Evolutionary conservation across 1,140 invertebrate species (phyloP).

Genomic region (Drosophila punjabiensis): DNA sequence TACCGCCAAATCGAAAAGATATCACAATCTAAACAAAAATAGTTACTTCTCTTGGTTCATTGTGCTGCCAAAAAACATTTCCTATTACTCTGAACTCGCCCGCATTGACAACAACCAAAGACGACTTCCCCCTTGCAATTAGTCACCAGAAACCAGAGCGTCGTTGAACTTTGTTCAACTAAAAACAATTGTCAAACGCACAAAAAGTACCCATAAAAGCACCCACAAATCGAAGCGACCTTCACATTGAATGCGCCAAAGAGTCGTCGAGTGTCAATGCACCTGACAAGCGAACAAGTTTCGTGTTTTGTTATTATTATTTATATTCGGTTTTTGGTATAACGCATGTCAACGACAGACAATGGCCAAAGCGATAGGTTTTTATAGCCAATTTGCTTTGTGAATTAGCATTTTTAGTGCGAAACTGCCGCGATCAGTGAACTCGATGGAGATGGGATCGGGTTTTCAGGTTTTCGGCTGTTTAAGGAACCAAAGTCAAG

Average conservation of each 20-base stretch:
- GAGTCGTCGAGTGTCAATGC: conserved; percentile 63
- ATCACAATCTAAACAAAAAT: neutral
- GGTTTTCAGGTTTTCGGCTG: conserved; percentile 39
- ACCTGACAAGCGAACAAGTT: conserved; percentile 54
- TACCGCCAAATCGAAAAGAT: neutral
- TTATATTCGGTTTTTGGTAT: conserved; percentile 67
- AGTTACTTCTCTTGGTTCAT: conserved; percentile 24
- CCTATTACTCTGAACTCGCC: conserved; percentile 33
- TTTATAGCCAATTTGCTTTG: conserved; percentile 54
- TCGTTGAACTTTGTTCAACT: conserved; percentile 58
- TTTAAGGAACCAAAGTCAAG: conserved; percentile 51
- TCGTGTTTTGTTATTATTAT: conserved; percentile 56
- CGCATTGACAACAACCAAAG: conserved; percentile 53
- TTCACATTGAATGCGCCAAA: conserved; percentile 76
- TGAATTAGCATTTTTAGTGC: conserved; percentile 71
- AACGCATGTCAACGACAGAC: conserved; percentile 53
- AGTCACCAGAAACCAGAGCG: conserved; percentile 55
- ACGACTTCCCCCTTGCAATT: conserved; percentile 73
- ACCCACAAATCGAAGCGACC: conserved; percentile 53
- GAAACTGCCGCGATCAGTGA: conserved; percentile 69
- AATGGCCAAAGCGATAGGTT: conserved; percentile 48
- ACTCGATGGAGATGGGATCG: conserved; percentile 60
- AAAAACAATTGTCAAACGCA: conserved; percentile 43
- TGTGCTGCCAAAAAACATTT: conserved; percentile 38
- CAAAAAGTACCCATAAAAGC: conserved; percentile 14